Percentiles rank a stretch among this genome's conserved stretches.
phyloP scores from a whole-genome alignment of 2,888 invertebrate species.

The Tineola bisselliella region DNA sequence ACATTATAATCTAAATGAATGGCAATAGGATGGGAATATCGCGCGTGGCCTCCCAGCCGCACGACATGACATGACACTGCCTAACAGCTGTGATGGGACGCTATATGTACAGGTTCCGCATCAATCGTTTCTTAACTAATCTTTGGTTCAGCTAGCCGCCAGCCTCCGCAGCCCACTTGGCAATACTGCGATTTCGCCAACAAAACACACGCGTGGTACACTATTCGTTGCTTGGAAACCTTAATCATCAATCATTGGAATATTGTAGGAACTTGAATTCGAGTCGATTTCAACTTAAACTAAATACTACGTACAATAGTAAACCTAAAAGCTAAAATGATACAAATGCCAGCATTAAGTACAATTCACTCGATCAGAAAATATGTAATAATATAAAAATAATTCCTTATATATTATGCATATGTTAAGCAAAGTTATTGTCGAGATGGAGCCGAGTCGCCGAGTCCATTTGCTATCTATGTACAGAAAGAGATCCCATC shows the following conservation, averaged over 20 bases:
- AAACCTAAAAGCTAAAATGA: no score
- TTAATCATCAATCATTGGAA: slow-evolving; percentile 20
- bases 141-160: slow-evolving; percentile 9
- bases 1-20: slow-evolving; percentile 28
- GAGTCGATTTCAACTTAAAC: no score
- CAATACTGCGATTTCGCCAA: neutral
- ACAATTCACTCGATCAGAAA: no score
- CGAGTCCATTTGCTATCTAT: neutral
- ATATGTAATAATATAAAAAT: slow-evolving; percentile 37
- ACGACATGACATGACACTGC: neutral
- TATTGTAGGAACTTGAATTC: no score
- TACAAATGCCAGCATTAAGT: no score
- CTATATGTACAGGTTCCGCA: slow-evolving; percentile 57
- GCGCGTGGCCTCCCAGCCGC: neutral
- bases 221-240: slow-evolving; percentile 64
- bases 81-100: slow-evolving; percentile 33
- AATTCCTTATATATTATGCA: slow-evolving; percentile 30
- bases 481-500: slow-evolving; percentile 17
- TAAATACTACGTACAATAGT: no score
- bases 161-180: no score
- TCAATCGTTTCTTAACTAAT: slow-evolving; percentile 21
- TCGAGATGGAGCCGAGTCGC: neutral
- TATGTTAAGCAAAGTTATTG: slow-evolving; percentile 14
- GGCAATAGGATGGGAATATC: slow-evolving; percentile 47
- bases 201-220: neutral